Evolutionary conservation across 2,797 vertebrate genomes (phyloP), one percentile per base, ranked within the genome.

Genomic region (Sebastes minor): DNA sequence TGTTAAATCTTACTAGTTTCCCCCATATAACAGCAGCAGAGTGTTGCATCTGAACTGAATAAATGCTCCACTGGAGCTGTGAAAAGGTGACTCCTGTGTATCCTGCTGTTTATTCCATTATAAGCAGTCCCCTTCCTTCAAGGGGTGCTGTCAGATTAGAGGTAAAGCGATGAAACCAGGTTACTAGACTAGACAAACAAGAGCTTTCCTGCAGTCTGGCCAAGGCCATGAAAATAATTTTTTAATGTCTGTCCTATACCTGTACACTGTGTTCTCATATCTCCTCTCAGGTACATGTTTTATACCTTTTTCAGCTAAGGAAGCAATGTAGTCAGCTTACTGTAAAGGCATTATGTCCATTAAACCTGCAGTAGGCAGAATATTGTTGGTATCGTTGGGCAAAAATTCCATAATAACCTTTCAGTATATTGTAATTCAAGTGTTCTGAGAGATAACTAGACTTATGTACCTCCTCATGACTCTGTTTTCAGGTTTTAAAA

Each of bases 81-180:
- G 35, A 18, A 93, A 89, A 93, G 89, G 91, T 93, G 92, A 89
- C 72, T 59, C 42, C 0, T 16, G 13, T 42, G n/a, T 52, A 72
- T 38, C 70, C 79, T 81, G 74, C 72, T 78, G 70, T 82, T 90
- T 53, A 53, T 53, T 91, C 82, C 84, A 87, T 91, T 89, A 88
- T 83, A 82, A 90, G 84, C 79, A 80, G 84, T 62, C 71, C 81
- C 38, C 81, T n/a, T 11, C 79, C 59, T 84, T 59, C 9, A 9
- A n/a, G 76, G 81, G 71, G 2, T 82, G 4, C 74, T 74, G 76
- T 63, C 81, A 82, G 78, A 81, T 87, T 86, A 74, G 66, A 87
- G 86, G 72, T 74, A 69, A 49, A 23, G 62, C 78, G 27, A 33
- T 79, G 74, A 81, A 82, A 83, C 52, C 80, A 61, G 73, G 81